phyloP scores from a whole-genome alignment of 1,140 invertebrate genomes.

The Apis laboriosa region DNA sequence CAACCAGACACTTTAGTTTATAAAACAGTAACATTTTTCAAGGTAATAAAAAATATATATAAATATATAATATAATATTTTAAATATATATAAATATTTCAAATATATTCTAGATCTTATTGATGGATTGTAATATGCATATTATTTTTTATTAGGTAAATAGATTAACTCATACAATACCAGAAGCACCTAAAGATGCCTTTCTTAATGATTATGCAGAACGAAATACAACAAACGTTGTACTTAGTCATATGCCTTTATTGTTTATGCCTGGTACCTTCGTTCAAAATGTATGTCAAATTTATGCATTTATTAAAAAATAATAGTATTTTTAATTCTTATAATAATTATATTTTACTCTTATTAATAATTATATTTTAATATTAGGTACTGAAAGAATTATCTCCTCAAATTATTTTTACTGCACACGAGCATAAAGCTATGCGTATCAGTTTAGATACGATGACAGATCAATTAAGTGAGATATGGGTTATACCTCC shows the following conservation, averaged over 20 bases:
- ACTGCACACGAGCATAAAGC: constrained; percentile 92
- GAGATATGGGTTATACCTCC: constrained; percentile 78
- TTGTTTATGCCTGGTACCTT: constrained; percentile 84
- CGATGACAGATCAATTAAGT: constrained; percentile 77
- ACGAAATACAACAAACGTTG: constrained; percentile 83
- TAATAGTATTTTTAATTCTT: constrained; percentile 20
- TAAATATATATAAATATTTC: neutral
- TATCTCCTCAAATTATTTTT: constrained; percentile 90
- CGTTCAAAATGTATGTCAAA: constrained; percentile 82
- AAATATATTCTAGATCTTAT: neutral
- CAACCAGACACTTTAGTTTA: constrained; percentile 85
- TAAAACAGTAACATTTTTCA: constrained; percentile 83
- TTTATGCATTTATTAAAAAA: neutral
- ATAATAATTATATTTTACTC: constrained; percentile 19
- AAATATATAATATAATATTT: neutral
- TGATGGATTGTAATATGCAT: neutral
- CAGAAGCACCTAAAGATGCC: constrained; percentile 79
- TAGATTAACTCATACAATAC: constrained; percentile 83
- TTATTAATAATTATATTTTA: constrained; percentile 22
- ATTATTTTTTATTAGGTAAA: constrained; percentile 84
- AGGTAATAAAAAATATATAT: constrained; percentile 74
- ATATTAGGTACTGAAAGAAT: constrained; percentile 83
- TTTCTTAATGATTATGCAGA: constrained; percentile 83
- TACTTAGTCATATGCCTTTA: constrained; percentile 87
- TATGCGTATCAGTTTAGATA: constrained; percentile 81